Evolutionary conservation across 2,797 vertebrate species (phyloP).

Genomic region (Pteronotus mesoamericanus): DNA sequence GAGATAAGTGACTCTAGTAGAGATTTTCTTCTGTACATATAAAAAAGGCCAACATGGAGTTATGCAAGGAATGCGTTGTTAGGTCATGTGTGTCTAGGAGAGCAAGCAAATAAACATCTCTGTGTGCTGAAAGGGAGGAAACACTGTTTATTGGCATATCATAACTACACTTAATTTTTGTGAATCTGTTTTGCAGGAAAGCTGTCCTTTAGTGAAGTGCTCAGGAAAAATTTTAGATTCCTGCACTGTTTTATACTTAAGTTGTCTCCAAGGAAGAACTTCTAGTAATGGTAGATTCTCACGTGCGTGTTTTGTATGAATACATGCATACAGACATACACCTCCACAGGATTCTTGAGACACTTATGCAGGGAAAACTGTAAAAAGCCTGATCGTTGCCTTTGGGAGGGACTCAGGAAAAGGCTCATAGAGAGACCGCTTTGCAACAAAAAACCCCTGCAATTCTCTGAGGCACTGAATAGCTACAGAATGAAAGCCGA

Average conservation of each 20-base stretch:
- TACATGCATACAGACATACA: background rate
- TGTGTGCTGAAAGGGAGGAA: slow-evolving; percentile 34
- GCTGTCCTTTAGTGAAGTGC: background rate
- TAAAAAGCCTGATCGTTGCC: background rate
- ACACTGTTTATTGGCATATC: background rate
- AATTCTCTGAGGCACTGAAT: background rate
- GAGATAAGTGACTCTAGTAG: slow-evolving; percentile 25
- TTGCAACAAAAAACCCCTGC: background rate
- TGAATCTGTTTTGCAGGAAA: background rate
- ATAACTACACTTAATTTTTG: background rate
- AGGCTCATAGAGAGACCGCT: background rate
- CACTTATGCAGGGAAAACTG: background rate
- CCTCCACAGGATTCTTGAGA: background rate
- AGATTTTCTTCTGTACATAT: slow-evolving; percentile 25
- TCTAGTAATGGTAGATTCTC: background rate
- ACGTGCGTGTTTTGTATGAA: background rate
- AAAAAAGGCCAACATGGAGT: background rate
- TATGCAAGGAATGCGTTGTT: slow-evolving; percentile 55
- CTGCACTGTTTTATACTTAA: background rate
- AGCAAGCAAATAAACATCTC: slow-evolving; percentile 48
- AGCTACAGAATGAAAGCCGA: background rate
- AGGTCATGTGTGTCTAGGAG: slow-evolving; percentile 23
- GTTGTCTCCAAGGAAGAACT: background rate
- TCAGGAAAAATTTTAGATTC: background rate
- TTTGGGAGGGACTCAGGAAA: background rate